Conservation (phyloP, 2,888 invertebrate species). For the Alsophila aescularia region DNA sequence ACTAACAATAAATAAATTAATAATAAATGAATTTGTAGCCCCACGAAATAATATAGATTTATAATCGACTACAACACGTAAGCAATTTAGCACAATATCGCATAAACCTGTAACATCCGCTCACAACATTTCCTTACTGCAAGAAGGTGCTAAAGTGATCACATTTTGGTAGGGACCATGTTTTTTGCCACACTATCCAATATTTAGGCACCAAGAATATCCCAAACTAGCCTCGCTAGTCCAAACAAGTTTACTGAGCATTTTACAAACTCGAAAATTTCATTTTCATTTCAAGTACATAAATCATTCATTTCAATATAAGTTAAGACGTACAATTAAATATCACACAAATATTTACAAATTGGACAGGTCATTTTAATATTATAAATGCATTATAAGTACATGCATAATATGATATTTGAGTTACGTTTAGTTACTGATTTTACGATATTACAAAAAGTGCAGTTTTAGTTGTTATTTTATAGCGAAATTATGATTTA, state of each 20-base stretch:
- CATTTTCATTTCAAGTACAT: conserved; percentile 25
- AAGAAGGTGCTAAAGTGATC: neutral
- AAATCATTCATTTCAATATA: no score
- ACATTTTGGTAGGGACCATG: neutral
- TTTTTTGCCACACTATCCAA: neutral
- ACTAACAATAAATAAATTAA: neutral
- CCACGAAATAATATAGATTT: neutral
- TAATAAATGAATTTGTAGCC: neutral
- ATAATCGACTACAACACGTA: neutral
- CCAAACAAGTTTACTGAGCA: conserved; percentile 8
- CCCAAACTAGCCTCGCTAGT: neutral
- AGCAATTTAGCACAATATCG: neutral
- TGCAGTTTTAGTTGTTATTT: neutral
- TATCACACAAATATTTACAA: conserved; percentile 20
- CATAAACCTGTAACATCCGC: neutral
- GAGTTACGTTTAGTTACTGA: neutral
- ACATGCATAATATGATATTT: conserved; percentile 6
- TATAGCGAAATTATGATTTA: neutral
- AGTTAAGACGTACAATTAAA: neutral
- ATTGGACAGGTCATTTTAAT: conserved; percentile 11
- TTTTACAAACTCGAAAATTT: conserved; percentile 28
- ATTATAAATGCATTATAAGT: conserved; percentile 14
- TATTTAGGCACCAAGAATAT: conserved; percentile 21
- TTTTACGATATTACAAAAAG: neutral
- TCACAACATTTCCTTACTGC: no score